Evolutionary conservation across 2,888 invertebrate species (phyloP).

Genomic region (Macropis europaea): DNA sequence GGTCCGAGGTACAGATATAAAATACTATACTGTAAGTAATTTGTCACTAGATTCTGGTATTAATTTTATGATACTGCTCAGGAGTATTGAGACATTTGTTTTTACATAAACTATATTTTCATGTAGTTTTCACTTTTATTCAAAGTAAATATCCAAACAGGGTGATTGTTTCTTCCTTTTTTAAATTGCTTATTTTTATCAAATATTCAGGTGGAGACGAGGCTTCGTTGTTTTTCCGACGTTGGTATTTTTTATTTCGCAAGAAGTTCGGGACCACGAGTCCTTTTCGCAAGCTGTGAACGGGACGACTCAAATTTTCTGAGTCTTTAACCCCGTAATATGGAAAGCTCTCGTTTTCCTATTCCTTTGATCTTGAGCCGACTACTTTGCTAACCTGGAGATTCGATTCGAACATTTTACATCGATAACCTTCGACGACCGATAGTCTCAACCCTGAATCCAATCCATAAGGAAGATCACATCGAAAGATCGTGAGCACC

Average conservation of each 20-base stretch:
- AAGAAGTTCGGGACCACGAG: constrained; percentile 24
- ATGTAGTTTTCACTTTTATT: too few relatives aligned
- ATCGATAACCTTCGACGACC: constrained; percentile 47
- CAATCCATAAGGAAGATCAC: constrained; percentile 39
- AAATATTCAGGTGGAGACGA: too few relatives aligned
- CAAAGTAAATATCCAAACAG: too few relatives aligned
- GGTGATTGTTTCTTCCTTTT: too few relatives aligned
- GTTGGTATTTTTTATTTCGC: background rate
- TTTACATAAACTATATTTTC: too few relatives aligned
- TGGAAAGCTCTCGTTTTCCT: constrained; percentile 44
- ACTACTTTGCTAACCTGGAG: constrained; percentile 57
- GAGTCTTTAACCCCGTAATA: constrained; percentile 54
- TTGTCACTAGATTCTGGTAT: too few relatives aligned
- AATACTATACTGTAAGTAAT: too few relatives aligned
- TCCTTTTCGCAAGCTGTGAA: constrained; percentile 23
- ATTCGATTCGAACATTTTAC: constrained; percentile 54
- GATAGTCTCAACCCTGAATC: constrained; percentile 27
- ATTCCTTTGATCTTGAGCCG: constrained; percentile 68
- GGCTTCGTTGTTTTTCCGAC: background rate
- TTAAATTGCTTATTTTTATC: too few relatives aligned
- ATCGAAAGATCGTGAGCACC: constrained; percentile 1
- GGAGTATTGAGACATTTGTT: too few relatives aligned
- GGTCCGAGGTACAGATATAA: too few relatives aligned
- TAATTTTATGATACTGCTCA: too few relatives aligned
- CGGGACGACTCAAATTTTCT: constrained; percentile 50